Conservation (phyloP, 37 sponge, comb jelly and placozoan species). For the Oopsacas minuta region DNA sequence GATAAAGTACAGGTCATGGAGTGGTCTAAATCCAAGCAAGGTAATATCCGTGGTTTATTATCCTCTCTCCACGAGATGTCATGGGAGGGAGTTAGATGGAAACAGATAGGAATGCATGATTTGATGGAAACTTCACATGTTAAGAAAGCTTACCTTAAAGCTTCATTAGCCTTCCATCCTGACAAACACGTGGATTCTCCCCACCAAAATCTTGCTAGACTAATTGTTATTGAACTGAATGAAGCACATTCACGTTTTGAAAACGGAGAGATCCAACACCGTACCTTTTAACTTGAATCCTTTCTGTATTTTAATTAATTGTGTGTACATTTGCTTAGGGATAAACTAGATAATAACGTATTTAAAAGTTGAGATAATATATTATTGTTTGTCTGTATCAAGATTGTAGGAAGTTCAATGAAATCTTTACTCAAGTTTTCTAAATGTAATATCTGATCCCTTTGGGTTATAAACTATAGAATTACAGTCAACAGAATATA, state of each 20-base stretch:
- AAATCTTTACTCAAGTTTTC: too few species aligned
- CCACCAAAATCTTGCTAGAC: conserved; percentile 68
- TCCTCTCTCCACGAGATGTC: conserved; percentile 67
- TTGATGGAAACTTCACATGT: conserved; percentile 73
- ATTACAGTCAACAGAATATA: background rate
- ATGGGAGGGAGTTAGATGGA: conserved; percentile 88
- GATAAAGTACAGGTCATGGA: conserved; percentile 42
- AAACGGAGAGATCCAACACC: conserved; percentile 39
- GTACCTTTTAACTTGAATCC: conserved; percentile 16
- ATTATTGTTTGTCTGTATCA: background rate
- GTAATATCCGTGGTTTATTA: conserved; percentile 82
- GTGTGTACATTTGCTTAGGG: conserved; percentile 5
- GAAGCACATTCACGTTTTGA: conserved; percentile 80
- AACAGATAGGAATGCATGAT: conserved; percentile 68
- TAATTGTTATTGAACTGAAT: conserved; percentile 89
- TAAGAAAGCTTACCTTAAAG: conserved; percentile 64
- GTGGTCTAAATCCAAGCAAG: conserved; percentile 75
- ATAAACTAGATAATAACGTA: background rate
- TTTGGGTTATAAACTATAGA: background rate
- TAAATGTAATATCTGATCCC: too few species aligned
- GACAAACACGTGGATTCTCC: conserved; percentile 56
- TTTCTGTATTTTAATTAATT: background rate
- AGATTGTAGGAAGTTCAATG: background rate
- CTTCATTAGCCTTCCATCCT: conserved; percentile 85
- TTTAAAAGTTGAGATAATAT: background rate